Conservation (phyloP, 2,797 vertebrate genomes). For the Liparis tanakae region DNA sequence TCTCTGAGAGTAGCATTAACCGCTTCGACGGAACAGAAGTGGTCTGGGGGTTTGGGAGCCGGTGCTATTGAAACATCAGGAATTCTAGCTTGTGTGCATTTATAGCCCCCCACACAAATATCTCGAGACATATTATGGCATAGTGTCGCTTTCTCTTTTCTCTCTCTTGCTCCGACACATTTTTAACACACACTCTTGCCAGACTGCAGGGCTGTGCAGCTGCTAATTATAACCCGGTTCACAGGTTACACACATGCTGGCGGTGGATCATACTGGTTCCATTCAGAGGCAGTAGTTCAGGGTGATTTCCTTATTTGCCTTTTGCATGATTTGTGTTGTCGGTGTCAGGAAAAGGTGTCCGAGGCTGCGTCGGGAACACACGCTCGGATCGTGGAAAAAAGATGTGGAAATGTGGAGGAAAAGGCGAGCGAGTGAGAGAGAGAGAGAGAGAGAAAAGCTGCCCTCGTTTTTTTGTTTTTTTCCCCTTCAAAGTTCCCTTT, state of each 20-base stretch:
- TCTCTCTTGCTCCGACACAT: slow-evolving; percentile 15
- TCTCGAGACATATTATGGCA: slow-evolving; percentile 14
- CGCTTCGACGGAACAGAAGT: slow-evolving; percentile 27
- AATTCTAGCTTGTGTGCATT: slow-evolving; percentile 16
- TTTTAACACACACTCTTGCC: slow-evolving; percentile 37
- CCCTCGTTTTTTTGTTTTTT: slow-evolving; percentile 47
- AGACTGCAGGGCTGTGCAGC: slow-evolving; percentile 30
- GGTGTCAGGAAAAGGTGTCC: slow-evolving; percentile 34
- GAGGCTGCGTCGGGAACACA: slow-evolving; percentile 6
- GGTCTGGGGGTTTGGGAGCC: neutral
- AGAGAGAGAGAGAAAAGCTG: slow-evolving; percentile 34
- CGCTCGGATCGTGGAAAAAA: slow-evolving; percentile 59
- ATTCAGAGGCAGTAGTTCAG: slow-evolving; percentile 12
- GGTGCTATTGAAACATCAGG: slow-evolving; percentile 32
- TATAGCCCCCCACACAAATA: slow-evolving; percentile 18
- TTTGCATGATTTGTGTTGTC: slow-evolving; percentile 30
- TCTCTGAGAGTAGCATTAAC: slow-evolving; percentile 67
- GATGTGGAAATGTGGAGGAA: slow-evolving; percentile 47
- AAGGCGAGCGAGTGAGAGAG: slow-evolving; percentile 20
- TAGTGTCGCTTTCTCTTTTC: slow-evolving; percentile 16
- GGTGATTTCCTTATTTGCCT: slow-evolving; percentile 14
- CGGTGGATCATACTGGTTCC: slow-evolving; percentile 20
- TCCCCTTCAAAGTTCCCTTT: slow-evolving; percentile 55
- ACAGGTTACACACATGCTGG: slow-evolving; percentile 38
- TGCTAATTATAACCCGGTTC: slow-evolving; percentile 53